Base-by-base conservation (phyloP, 2,888 invertebrate genomes). In the Oxycera nigricornis region DNA sequence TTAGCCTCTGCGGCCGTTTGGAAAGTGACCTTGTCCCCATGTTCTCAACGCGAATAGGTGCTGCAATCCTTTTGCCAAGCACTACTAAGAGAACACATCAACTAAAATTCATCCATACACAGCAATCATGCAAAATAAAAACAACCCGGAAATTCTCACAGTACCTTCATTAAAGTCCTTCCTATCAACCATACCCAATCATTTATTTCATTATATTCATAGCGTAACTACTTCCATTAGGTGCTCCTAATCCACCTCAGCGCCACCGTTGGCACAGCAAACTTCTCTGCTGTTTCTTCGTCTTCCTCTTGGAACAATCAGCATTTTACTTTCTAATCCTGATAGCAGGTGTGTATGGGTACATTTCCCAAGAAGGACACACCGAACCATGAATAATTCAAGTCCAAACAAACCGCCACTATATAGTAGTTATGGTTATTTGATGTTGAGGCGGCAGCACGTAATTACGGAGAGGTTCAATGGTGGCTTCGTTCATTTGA, bases 361-460 rank as follows among this genome's bases (percentile, higher is more conserved):
- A 3, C 46, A 11, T 46, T 11, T n/a, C 11, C n/a, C 11, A 26
- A 14, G 59, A 59, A 59, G 59, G 30, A 59, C 30, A 59, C n/a
- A 3, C n/a, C 14, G n/a, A 26, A 9, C 28, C 39, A 62, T 62
- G 62, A 62, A 62, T 62, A 62, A 62, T 62, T 62, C 62, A 62
- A 35, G 22, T 62, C 39, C 31, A 7, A 35, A 31, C 24, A 11
- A 39, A 20, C 7, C 62, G 39, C 62, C 22, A 9, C 17, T 39
- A 26, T 39, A 62, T 35, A 35, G 20, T 17, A 26, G 22, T 11
- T 62, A 62, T 62, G 62, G 35, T 62, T 35, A 62, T 62, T 62
- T 62, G 39, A 20, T 35, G 20, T 62, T 62, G 62, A 62, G 30
- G 2, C 39, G 62, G 39, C 17, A 62, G 62, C 39, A 62, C 62